Percentiles rank a stretch among this genome's conserved stretches.
These are phyloP conservation scores for Brachyalestes nurse DNA, from an alignment of 2,797 vertebrate genomes.

Conservation along the genomic window DNA sequence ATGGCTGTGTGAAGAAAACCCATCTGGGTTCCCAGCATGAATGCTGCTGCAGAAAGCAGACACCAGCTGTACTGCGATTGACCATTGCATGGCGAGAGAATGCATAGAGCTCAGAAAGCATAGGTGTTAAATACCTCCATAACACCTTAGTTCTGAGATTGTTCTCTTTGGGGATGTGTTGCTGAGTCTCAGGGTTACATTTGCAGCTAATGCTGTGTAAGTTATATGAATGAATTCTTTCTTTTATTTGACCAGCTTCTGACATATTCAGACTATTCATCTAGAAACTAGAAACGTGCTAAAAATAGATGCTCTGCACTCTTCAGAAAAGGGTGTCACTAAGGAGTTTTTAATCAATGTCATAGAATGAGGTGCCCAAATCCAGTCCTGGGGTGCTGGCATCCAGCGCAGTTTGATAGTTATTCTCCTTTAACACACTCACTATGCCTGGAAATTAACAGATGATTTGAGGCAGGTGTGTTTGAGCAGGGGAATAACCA, in stretches of 20 bases:
- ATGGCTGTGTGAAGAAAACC: slow-evolving; percentile 25
- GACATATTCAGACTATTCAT: neutral
- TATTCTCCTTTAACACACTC: no score
- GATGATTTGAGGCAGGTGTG: no score
- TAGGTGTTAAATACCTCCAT: slow-evolving; percentile 37
- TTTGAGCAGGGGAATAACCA: no score
- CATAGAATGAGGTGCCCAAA: no score
- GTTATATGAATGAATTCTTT: neutral
- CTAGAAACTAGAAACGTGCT: neutral
- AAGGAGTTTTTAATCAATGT: no score
- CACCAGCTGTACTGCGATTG: slow-evolving; percentile 40
- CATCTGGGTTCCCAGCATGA: slow-evolving; percentile 32
- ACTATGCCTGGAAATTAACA: no score
- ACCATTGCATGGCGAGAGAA: slow-evolving; percentile 26
- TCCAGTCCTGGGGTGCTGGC: no score
- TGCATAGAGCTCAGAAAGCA: slow-evolving; percentile 28
- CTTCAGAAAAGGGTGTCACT: no score
- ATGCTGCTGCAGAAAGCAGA: slow-evolving; percentile 28
- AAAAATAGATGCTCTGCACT: neutral
- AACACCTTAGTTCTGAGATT: slow-evolving; percentile 19
- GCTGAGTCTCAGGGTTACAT: neutral
- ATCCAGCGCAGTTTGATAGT: no score
- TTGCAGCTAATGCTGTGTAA: slow-evolving; percentile 18
- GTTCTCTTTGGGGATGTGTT: neutral
- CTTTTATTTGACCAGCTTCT: no score